Evolutionary conservation across 2,113 vertebrate genomes (phyloP).

Genomic region (Thamnophis sirtalis): DNA sequence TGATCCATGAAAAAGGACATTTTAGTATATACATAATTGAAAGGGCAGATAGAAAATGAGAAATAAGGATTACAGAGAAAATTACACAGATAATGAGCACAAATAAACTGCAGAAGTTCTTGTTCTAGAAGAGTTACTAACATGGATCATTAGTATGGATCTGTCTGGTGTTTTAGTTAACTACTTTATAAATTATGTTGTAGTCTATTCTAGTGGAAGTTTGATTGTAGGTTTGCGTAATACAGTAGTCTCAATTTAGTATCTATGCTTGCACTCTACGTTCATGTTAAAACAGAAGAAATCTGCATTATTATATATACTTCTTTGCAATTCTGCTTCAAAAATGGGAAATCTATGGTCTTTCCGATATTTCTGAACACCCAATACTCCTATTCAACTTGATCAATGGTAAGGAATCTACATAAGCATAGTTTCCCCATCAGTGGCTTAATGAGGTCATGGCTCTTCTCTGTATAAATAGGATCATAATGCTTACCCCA

Average conservation of each 20-base stretch:
- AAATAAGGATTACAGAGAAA: background rate
- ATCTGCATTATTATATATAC: background rate
- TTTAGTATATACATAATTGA: background rate
- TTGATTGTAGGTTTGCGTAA: background rate
- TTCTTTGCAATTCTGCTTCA: background rate
- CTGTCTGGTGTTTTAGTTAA: background rate
- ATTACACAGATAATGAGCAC: background rate
- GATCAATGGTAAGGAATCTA: background rate
- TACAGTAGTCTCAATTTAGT: background rate
- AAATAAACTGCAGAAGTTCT: background rate
- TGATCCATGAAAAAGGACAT: background rate
- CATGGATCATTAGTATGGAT: background rate
- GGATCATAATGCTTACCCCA: accelerated
- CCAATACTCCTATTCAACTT: background rate
- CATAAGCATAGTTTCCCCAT: background rate
- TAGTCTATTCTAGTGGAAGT: background rate
- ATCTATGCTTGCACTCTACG: background rate
- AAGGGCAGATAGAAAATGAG: background rate
- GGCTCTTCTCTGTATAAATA: background rate
- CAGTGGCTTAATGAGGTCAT: background rate
- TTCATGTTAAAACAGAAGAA: background rate
- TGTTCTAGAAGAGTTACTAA: background rate
- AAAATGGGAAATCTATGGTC: background rate
- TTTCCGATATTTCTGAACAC: background rate
- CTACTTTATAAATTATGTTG: background rate